phyloP scores from a whole-genome alignment of 2,888 invertebrate genomes.

The Melinaea menophilus region DNA sequence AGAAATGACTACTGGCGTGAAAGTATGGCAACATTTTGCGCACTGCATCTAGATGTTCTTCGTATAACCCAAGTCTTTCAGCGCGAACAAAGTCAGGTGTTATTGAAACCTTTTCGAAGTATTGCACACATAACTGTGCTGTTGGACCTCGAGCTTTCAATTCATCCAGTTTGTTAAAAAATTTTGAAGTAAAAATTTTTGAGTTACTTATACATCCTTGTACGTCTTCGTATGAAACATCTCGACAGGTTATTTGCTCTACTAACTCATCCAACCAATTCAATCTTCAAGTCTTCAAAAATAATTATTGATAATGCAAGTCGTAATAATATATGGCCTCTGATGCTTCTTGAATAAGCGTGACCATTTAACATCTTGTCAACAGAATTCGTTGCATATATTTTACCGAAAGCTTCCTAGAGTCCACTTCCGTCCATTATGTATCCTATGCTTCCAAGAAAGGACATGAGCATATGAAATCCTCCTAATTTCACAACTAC shows the following conservation, averaged over 20 bases:
- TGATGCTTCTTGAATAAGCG: conserved; percentile 43
- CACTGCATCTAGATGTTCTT: conserved; percentile 38
- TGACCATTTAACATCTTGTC: conserved; percentile 45
- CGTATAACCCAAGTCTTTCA: conserved; percentile 24
- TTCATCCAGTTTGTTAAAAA: conserved; percentile 34
- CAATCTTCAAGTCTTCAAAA: conserved; percentile 38
- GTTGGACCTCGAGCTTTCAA: conserved; percentile 36
- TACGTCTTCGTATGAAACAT: conserved; percentile 42
- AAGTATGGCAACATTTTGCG: conserved; percentile 48
- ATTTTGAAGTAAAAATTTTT: conserved; percentile 30
- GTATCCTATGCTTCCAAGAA: conserved; percentile 42
- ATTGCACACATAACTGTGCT: conserved; percentile 45
- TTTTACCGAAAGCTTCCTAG: conserved; percentile 29
- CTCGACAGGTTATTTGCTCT: conserved; percentile 35
- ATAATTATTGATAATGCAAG: conserved; percentile 37
- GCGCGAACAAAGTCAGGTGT: conserved; percentile 30
- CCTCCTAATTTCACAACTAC: conserved; percentile 44
- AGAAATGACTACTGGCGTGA: conserved; percentile 43
- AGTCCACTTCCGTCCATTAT: conserved; percentile 47
- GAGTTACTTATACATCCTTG: conserved; percentile 32
- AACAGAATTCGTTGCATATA: conserved; percentile 41
- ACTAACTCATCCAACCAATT: conserved; percentile 38
- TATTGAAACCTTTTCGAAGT: conserved; percentile 44
- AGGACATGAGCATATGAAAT: conserved; percentile 47
- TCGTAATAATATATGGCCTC: conserved; percentile 43